Percentiles rank a stretch among this genome's conserved stretches.
These are phyloP conservation scores for Caenorhabditis uteleia DNA, from an alignment of 2,888 invertebrate genomes.

Conservation along the genomic window DNA sequence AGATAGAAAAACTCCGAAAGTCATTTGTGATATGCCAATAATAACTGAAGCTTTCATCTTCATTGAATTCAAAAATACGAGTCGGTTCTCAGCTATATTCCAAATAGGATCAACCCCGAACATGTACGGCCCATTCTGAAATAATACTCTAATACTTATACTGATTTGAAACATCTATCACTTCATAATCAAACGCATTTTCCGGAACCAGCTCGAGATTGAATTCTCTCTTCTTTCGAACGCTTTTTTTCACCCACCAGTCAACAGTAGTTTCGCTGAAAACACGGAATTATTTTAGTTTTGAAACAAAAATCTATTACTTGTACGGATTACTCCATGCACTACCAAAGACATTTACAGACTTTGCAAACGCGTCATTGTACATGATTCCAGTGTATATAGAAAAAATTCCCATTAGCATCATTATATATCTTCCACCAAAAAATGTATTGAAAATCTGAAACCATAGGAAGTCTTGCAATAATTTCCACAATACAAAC, in stretches of 20 bases:
- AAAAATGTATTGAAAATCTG: slow-evolving; percentile 70
- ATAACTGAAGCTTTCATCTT: slow-evolving; percentile 70
- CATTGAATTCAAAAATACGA: slow-evolving; percentile 70
- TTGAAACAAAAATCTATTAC: no score
- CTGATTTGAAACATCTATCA: neutral
- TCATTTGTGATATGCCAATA: slow-evolving; percentile 67
- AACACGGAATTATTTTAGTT: no score
- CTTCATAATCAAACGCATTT: slow-evolving; percentile 34
- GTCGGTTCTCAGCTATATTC: slow-evolving; percentile 69
- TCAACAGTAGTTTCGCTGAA: slow-evolving; percentile 3
- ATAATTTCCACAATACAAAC: no score
- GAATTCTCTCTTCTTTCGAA: slow-evolving; percentile 13
- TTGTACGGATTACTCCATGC: slow-evolving; percentile 70
- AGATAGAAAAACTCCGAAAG: slow-evolving; percentile 67
- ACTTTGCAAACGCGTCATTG: slow-evolving; percentile 70
- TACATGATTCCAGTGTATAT: slow-evolving; percentile 69
- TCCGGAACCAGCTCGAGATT: slow-evolving; percentile 46
- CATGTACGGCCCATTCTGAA: slow-evolving; percentile 70
- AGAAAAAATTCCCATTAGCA: slow-evolving; percentile 70
- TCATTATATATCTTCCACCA: slow-evolving; percentile 70
- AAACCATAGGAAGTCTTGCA: no score
- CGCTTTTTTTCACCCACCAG: neutral
- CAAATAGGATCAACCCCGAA: slow-evolving; percentile 73
- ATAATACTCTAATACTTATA: no score
- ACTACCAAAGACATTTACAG: slow-evolving; percentile 72